Evolutionary conservation across 1,140 invertebrate genomes (phyloP), one percentile per base, ranked within the genome.

Genomic region (Grapholita molesta): DNA sequence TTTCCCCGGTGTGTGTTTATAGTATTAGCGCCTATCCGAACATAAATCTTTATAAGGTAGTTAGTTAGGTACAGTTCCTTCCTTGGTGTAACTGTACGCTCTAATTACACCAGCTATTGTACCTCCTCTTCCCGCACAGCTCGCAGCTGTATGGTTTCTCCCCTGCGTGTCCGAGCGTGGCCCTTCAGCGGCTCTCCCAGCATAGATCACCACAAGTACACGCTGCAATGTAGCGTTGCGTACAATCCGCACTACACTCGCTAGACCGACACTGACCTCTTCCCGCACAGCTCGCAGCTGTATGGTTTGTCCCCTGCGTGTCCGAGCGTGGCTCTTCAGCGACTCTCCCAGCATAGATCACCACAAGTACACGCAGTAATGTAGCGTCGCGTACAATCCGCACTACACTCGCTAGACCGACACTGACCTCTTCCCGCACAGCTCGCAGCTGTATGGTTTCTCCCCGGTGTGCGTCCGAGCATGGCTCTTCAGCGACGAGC

Each of bases 401-500:
- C 38, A n/a, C 11, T n/a, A 42, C 38, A n/a, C 11, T 42, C 33
- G 6, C 33, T 35, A 35, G 33, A 12, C 32, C 32, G 42, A 48
- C 42, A 67, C 66, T 64, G 72, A 94, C 84, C 82, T 91, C 73
- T 95, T 93, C 33, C 91, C 83, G 77, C 95, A 96, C 52, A 94
- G 89, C 67, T 91, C 88, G 79, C 95, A 95, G 72, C 90, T 91
- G 79, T 94, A 95, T 0, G 95, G 95, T 76, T 95, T 95, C 70
- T 95, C 94, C 0, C 95, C 95, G 4, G 95, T 95, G 84, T 96
- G 95, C 23, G 93, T 93, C 42, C 94, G 90, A 35, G 94, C 89
- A 83, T 96, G 95, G 5, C 93, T 93, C 42, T 94, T 93, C 1
- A 96, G 86, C 69, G 95, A 93, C n/a, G 88, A 89, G 9, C 91